Evolutionary conservation across 1,140 invertebrate species (phyloP).

Genomic region (Sinonovacula constricta): DNA sequence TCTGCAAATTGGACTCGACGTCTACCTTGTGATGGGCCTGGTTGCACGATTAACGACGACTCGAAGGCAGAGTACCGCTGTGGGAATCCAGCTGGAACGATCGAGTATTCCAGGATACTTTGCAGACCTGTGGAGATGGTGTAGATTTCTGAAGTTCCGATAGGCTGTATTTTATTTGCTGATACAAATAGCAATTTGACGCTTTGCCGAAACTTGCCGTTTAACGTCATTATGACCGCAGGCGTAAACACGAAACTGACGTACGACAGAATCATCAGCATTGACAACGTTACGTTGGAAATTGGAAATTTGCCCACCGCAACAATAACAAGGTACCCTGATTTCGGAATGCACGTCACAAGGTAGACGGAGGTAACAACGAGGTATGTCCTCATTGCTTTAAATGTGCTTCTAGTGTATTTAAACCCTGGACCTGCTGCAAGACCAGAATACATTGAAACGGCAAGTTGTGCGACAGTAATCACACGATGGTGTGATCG

Average conservation of each 20-base stretch:
- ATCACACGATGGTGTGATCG: constrained; percentile 35
- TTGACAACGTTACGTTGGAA: constrained; percentile 1
- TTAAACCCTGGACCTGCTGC: not conserved
- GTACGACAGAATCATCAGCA: constrained; percentile 16
- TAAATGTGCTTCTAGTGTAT: constrained; percentile 28
- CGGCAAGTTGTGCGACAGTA: constrained; percentile 28
- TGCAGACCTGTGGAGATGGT: constrained; percentile 44
- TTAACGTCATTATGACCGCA: constrained; percentile 19
- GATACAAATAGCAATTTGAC: not conserved
- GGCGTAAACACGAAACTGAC: constrained; percentile 29
- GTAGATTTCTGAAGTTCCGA: constrained; percentile 5
- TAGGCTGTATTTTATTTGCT: constrained; percentile 19
- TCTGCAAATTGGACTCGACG: too few species aligned
- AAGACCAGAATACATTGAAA: constrained; percentile 40
- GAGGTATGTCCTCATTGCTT: constrained; percentile 38
- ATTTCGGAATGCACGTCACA: constrained; percentile 21
- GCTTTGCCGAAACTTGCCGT: constrained; percentile 39
- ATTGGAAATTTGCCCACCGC: not conserved
- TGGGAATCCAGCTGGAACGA: too few species aligned
- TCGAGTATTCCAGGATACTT: constrained; percentile 30
- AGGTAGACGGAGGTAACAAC: constrained; percentile 20
- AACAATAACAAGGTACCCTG: constrained; percentile 9
- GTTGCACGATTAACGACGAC: too few species aligned
- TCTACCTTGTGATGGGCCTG: too few species aligned
- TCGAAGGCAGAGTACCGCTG: too few species aligned